Evolutionary conservation across 1,140 invertebrate species (phyloP).

Genomic region (Macrostomum lignano): DNA sequence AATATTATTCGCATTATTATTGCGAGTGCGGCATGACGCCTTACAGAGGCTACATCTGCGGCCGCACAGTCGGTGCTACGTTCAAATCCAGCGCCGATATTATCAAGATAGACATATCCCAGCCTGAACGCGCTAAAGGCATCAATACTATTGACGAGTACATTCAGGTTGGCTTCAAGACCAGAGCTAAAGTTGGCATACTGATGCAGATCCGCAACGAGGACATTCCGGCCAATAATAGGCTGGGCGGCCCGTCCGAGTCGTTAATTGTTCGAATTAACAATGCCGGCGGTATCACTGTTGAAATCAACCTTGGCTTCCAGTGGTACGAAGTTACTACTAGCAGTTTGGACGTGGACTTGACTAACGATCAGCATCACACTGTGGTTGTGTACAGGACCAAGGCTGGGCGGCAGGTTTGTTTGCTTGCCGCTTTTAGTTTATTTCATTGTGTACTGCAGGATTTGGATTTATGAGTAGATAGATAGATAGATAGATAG

Average conservation of each 20-base stretch:
- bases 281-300: conserved; percentile 62
- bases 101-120: no score
- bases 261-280: no score
- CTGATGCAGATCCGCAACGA: conserved; percentile 37
- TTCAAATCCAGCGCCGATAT: no score
- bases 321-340: conserved; percentile 74
- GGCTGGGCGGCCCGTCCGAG: no score
- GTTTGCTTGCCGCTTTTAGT: no score
- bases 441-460: no score
- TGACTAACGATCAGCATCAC: conserved; percentile 71
- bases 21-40: conserved; percentile 90
- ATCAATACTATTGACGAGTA: conserved; percentile 28
- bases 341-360: conserved; percentile 42
- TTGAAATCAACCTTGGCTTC: conserved; percentile 84
- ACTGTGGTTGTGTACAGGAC: conserved; percentile 52
- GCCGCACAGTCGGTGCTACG: no score
- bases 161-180: conserved; percentile 60
- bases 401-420: conserved; percentile 49
- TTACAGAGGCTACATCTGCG: conserved; percentile 85
- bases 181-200: conserved; percentile 74
- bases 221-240: no score
- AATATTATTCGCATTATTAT: conserved; percentile 61
- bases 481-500: no score
- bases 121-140: conserved; percentile 14
- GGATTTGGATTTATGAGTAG: no score